Evolutionary conservation across 2,888 invertebrate genomes (phyloP).

Genomic region (Papilio protenor): DNA sequence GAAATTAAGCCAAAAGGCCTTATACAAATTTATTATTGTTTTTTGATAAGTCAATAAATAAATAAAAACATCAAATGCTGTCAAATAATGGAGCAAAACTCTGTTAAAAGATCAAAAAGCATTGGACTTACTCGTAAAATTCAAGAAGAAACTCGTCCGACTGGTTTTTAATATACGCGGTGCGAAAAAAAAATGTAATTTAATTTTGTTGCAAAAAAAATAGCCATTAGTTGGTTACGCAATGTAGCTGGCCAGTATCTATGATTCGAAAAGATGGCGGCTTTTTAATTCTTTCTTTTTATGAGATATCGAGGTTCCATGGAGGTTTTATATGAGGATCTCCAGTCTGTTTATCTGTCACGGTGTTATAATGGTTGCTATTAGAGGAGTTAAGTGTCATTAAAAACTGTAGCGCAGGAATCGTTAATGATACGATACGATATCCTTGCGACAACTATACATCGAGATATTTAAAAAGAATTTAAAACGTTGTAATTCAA

Average conservation of each 20-base stretch:
- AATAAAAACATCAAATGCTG: not conserved
- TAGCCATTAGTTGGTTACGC: constrained; percentile 34
- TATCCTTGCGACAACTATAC: constrained; percentile 16
- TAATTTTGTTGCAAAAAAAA: constrained; percentile 36
- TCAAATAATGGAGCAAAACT: constrained; percentile 29
- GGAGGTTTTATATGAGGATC: constrained; percentile 22
- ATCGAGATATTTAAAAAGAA: not conserved
- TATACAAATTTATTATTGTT: not conserved
- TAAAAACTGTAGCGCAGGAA: constrained; percentile 29
- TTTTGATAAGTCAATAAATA: not conserved
- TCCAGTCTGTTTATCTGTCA: constrained; percentile 3
- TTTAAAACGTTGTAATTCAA: too few species aligned
- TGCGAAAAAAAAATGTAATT: constrained; percentile 33
- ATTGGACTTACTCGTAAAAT: constrained; percentile 26
- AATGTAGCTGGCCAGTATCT: constrained; percentile 19
- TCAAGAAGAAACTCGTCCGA: constrained; percentile 35
- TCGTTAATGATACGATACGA: constrained; percentile 19
- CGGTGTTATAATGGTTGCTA: constrained; percentile 23
- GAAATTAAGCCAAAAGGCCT: not conserved
- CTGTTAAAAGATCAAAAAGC: constrained; percentile 29
- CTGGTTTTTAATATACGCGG: constrained; percentile 38
- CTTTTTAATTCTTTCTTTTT: not conserved
- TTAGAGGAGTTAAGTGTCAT: constrained; percentile 32
- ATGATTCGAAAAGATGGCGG: constrained; percentile 7
- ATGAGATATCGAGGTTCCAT: not conserved